These are phyloP conservation scores for Platorchestia sp. DNA, from an alignment of 1,140 invertebrate species.

Conservation along the genomic window DNA sequence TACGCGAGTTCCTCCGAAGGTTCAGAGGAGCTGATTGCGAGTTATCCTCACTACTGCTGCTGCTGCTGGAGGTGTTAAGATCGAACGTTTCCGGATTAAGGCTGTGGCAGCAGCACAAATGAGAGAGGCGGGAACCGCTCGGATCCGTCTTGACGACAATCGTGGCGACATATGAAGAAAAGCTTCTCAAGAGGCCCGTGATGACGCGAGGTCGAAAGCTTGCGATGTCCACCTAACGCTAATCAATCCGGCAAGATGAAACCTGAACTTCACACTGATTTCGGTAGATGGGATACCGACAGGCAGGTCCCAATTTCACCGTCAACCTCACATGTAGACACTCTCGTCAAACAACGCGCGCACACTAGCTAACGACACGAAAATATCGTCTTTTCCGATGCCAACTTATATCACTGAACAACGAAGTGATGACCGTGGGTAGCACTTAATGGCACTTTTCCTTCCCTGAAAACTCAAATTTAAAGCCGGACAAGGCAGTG, in stretches of 20 bases:
- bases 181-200: conserved; percentile 1
- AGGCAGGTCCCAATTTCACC: neutral
- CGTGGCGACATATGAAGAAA: conserved; percentile 28
- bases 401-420: neutral
- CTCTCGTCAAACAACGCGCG: neutral
- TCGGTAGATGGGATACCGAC: neutral
- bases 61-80: conserved; percentile 31
- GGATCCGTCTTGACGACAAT: conserved; percentile 52
- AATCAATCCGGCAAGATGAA: neutral
- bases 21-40: neutral
- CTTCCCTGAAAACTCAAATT: neutral
- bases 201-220: neutral
- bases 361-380: neutral
- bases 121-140: conserved; percentile 36
- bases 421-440: neutral
- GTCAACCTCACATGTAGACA: neutral
- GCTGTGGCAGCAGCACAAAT: conserved; percentile 39
- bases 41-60: conserved; percentile 37
- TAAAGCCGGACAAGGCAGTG: neutral
- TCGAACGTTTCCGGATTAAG: neutral
- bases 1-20: neutral
- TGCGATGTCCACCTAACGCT: neutral
- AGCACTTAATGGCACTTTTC: neutral
- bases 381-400: neutral
- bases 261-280: neutral